Evolutionary conservation across 1,140 invertebrate genomes (phyloP).

Genomic region (Anastatus disparis): DNA sequence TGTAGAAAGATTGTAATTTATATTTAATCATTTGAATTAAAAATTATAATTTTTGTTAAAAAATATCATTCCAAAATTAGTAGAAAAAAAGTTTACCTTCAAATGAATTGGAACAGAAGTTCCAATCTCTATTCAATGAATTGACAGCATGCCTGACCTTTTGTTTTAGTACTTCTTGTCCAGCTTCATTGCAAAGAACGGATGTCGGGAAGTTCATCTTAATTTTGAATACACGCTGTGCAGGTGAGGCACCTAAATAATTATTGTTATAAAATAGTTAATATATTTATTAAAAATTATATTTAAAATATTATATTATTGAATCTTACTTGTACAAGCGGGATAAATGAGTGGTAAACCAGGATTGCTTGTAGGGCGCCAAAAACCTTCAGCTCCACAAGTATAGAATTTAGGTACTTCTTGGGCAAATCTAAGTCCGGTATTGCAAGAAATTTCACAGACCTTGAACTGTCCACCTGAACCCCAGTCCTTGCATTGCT

Average conservation of each 20-base stretch:
- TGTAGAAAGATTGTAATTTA: conserved; percentile 38
- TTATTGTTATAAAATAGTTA: neutral
- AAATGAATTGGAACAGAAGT: conserved; percentile 90
- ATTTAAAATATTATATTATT: neutral
- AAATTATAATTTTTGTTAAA: neutral
- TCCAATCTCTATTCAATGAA: conserved; percentile 91
- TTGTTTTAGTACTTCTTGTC: conserved; percentile 88
- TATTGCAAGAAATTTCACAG: conserved; percentile 88
- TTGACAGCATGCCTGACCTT: conserved; percentile 89
- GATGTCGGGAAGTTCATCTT: conserved; percentile 93
- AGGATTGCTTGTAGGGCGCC: conserved; percentile 87
- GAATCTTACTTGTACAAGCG: conserved; percentile 84
- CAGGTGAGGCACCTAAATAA: conserved; percentile 77
- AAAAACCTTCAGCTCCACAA: conserved; percentile 95
- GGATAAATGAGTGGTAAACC: conserved; percentile 85
- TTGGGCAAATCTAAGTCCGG: conserved; percentile 89
- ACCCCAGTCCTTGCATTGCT: conserved; percentile 95
- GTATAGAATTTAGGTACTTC: conserved; percentile 94
- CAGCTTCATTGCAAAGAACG: conserved; percentile 92
- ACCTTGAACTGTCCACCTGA: conserved; percentile 94
- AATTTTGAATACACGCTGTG: conserved; percentile 91
- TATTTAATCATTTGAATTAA: neutral
- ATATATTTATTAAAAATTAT: neutral
- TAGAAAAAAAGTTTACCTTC: conserved; percentile 70
- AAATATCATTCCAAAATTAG: neutral